These are phyloP conservation scores for Neopelma chrysocephalum DNA, from an alignment of 2,797 vertebrate species.

Conservation along the genomic window DNA sequence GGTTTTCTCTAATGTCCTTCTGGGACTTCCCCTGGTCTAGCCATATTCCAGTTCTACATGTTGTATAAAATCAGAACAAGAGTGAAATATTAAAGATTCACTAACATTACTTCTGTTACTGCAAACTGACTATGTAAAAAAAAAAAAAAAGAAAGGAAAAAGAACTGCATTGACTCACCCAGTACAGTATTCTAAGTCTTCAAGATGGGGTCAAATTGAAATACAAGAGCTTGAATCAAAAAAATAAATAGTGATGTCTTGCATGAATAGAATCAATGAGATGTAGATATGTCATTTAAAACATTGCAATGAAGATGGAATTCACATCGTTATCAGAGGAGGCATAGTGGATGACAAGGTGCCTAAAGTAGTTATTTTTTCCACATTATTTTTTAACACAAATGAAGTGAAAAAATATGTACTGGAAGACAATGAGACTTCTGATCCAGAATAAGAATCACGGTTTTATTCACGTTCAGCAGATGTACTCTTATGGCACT, in stretches of 20 bases:
- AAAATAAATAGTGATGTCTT: background rate
- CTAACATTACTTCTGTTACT: background rate
- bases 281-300: background rate
- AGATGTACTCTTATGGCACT: background rate
- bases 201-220: background rate
- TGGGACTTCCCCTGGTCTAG: background rate
- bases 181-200: background rate
- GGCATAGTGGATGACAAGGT: background rate
- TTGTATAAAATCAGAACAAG: background rate
- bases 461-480: background rate
- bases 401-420: background rate
- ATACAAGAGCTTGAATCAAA: background rate
- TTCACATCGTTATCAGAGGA: background rate
- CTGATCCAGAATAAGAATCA: background rate
- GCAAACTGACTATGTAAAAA: background rate
- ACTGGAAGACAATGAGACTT: background rate
- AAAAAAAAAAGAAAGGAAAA: background rate
- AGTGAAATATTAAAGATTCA: background rate
- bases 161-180: accelerated
- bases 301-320: background rate
- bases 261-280: background rate
- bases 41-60: background rate
- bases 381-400: background rate
- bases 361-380: background rate
- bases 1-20: conserved; percentile 19